These are phyloP conservation scores for Agrochola lychnidis DNA, from an alignment of 2,888 invertebrate genomes.

Conservation along the genomic window DNA sequence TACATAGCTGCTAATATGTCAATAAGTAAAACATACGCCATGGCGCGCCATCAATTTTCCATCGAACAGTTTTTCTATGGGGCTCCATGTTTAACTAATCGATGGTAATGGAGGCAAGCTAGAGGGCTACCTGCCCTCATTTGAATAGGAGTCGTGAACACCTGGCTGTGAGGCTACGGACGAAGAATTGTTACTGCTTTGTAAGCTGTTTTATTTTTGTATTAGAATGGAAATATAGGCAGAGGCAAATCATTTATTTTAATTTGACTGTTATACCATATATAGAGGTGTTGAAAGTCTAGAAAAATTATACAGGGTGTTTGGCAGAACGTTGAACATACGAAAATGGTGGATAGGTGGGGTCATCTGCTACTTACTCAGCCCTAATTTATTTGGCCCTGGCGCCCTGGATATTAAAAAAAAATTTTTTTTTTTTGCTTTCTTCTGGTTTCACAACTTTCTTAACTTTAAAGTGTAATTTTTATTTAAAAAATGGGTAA, in stretches of 20 bases:
- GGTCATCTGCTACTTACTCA: too few species aligned
- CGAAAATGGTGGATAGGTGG: too few species aligned
- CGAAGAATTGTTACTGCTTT: background rate
- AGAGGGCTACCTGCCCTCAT: conserved; percentile 15
- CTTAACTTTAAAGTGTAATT: too few species aligned
- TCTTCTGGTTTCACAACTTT: too few species aligned
- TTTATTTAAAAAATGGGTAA: too few species aligned
- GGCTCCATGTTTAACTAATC: conserved; percentile 45
- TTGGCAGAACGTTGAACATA: too few species aligned
- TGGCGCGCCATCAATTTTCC: conserved; percentile 49
- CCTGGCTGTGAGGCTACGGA: conserved; percentile 16
- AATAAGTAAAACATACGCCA: conserved; percentile 36
- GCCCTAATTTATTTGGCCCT: too few species aligned
- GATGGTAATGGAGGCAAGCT: conserved; percentile 39
- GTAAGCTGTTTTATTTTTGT: background rate
- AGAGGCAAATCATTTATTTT: conserved; percentile 6
- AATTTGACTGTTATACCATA: conserved; percentile 3
- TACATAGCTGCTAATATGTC: conserved; percentile 48
- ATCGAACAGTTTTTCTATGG: conserved; percentile 43
- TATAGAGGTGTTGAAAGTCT: background rate
- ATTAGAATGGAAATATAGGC: background rate
- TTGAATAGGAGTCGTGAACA: conserved; percentile 36
- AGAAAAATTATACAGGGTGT: background rate
- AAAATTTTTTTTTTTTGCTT: too few species aligned
- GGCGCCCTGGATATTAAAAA: too few species aligned